Conservation (phyloP, 1,140 invertebrate species). For the Drosophila truncata region DNA sequence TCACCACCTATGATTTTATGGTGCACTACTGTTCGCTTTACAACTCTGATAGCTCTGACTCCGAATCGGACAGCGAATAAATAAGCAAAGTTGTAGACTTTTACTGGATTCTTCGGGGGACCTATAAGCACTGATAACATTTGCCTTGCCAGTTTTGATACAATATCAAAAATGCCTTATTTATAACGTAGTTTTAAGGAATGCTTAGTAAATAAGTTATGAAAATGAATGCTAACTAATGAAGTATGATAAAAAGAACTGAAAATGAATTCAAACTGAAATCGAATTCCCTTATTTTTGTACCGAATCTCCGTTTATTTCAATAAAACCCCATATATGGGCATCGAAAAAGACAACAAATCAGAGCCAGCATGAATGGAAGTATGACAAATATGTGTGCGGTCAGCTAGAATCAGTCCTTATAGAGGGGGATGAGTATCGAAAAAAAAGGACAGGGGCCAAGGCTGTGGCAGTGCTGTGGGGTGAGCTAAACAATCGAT, state of each 20-base stretch:
- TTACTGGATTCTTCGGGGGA: neutral
- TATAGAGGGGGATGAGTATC: neutral
- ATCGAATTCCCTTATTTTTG: neutral
- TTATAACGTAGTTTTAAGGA: neutral
- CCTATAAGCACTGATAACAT: neutral
- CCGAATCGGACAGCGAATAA: neutral
- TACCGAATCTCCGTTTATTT: neutral
- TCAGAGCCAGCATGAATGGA: constrained; percentile 9
- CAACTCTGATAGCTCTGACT: neutral
- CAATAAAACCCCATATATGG: neutral
- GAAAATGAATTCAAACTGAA: neutral
- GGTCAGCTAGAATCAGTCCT: constrained; percentile 11
- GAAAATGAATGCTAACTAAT: neutral
- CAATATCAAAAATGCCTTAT: neutral
- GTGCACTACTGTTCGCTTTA: constrained; percentile 12
- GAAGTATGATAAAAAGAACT: neutral
- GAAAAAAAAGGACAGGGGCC: neutral
- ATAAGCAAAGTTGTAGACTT: neutral
- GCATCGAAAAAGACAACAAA: constrained; percentile 1
- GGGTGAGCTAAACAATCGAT: constrained; percentile 68
- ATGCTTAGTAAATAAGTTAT: neutral
- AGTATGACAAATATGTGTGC: constrained; percentile 63
- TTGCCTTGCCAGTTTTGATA: no score
- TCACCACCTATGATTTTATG: constrained; percentile 25
- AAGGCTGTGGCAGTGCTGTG: constrained; percentile 22